Evolutionary conservation across 2,888 invertebrate species (phyloP), one percentile per base, ranked within the genome.

Genomic region (Scaptomyza cyrtandrae): DNA sequence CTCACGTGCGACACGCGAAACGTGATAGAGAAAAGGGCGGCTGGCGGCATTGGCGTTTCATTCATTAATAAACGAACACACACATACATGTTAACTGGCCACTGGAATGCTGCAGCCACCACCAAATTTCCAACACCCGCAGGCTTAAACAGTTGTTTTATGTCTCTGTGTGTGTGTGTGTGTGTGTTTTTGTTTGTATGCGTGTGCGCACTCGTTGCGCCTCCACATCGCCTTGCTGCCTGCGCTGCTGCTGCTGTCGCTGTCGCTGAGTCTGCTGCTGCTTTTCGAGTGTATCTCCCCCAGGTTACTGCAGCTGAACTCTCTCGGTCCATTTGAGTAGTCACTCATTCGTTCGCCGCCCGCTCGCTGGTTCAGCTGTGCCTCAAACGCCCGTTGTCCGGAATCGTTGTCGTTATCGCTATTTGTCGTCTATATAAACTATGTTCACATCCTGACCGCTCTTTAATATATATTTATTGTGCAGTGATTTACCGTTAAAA

Each of bases 281-380:
- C 49, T 33, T 56, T 49, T 71, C 63, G 39, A 41, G 59, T 29
- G 49, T 50, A 19, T 50, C 50, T 68, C 62, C 79, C 80, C 86
- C 84, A 73, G 78, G 85, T 85, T 85, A 82, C 88, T 86, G 84
- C 84, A 86, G 71, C 71, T 50, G 58, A 59, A 70, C 71, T 76
- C 65, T 78, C 65, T 76, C 83, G 84, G 87, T 84, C 87, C 85
- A 85, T 88, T 84, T 88, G 85, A 83, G 86, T 88, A 80, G 62
- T 85, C 74, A 75, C 75, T 81, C 76, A 79, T 88, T 86, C 87
- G 88, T 80, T 88, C 68, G 88, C 88, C 80, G 83, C 83, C 88
- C 68, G 83, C 80, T 84, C 83, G 83, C 88, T 88, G 86, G 88
- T 84, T 88, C 88, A 83, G 83, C 83, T 87, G 83, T 88, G 88